These are phyloP conservation scores for Montipora sp. DNA, from an alignment of 64 coral and sea anemone genomes.

Conservation along the genomic window DNA sequence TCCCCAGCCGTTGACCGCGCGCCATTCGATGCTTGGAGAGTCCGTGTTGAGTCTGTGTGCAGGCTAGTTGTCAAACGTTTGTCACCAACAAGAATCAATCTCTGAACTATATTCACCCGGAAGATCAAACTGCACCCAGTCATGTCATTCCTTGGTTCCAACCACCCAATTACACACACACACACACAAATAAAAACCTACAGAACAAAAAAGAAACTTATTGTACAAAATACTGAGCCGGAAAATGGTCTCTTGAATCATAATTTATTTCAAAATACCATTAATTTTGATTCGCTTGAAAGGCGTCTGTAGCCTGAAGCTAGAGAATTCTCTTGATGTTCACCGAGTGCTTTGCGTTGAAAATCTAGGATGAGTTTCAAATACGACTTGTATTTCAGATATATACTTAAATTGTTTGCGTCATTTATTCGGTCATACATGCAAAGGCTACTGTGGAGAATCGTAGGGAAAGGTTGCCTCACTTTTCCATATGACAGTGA, in stretches of 20 bases:
- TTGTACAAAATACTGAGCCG: neutral
- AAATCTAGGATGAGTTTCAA: neutral
- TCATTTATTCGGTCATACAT: neutral
- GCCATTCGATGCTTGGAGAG: too few species aligned
- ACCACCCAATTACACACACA: too few species aligned
- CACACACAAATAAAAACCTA: too few species aligned
- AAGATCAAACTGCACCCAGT: too few species aligned
- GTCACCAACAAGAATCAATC: too few species aligned
- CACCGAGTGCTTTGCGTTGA: neutral
- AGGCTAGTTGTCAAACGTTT: too few species aligned
- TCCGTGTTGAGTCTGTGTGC: too few species aligned
- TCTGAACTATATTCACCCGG: too few species aligned
- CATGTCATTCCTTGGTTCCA: too few species aligned
- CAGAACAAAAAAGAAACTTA: neutral
- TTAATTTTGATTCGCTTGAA: constrained; percentile 27
- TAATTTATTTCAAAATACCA: constrained; percentile 52
- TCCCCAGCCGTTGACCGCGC: too few species aligned
- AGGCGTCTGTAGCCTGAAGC: neutral
- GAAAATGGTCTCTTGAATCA: neutral
- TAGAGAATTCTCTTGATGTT: neutral
- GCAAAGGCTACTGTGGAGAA: neutral
- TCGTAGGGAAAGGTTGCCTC: neutral
- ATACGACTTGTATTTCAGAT: neutral
- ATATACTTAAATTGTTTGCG: neutral
- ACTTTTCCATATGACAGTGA: neutral